Evolutionary conservation across 2,888 invertebrate genomes (phyloP), one percentile per base, ranked within the genome.

Genomic region (Lochmaea capreae): DNA sequence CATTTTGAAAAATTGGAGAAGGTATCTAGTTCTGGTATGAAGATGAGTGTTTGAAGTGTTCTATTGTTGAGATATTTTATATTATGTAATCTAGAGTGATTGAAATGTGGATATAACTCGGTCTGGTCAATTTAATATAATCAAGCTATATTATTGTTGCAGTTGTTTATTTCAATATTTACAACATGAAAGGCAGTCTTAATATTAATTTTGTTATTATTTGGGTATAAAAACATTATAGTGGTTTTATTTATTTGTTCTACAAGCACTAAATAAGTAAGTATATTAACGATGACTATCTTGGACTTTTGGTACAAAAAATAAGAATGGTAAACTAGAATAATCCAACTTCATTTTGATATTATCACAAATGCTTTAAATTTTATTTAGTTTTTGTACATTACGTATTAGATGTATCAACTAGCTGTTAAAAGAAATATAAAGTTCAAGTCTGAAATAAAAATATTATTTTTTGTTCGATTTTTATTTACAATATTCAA

Each of bases 1-100:
- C 97, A 98, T 89, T 99, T 99, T 88, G 99, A 99, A 87, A 97
- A 97, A 85, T 89, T 99, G 76, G 99, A 99, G 85, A 93, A 93
- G 80, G 91, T 91, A 14, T 91, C 91, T 0, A 91, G 90, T 12
- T 89, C 90, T 16, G 54, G 54, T 18, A 16, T 54, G 10, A 54
- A 54, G 18, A 16, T 54, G 18, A 18, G 6, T 74, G 82, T 11
- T 75, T 82, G 26, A 82, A 82, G 14, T 33, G 26, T 33, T 33
- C 26, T 33, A 33, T 18, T 79, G 80, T 73, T 82, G 78, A 80
- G 57, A 65, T 43, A 26, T 33, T 59, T 66, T 22, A n/a, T 62
- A 63, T 54, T 49, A 68, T 73, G 68, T 68, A 58, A 69, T 65
- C 67, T 68, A 43, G 62, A 62, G 49, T 43, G 22, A 42, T 18